Conservation (phyloP, 1,140 invertebrate species). For the Orius insidiosus region DNA sequence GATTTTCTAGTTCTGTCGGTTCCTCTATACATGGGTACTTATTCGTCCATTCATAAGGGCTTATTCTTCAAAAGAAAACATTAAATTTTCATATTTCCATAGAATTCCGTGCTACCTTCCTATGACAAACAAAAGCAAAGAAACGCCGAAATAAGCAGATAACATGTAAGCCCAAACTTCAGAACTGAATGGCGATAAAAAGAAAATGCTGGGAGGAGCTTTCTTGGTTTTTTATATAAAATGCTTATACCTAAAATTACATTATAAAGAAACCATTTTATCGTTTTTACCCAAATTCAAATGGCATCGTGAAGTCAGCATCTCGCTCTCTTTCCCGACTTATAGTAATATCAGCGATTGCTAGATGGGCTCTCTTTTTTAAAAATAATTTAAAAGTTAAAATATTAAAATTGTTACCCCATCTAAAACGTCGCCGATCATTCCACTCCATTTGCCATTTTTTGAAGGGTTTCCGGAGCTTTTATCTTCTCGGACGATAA, state of each 20-base stretch:
- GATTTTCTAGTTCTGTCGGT: conserved; percentile 46
- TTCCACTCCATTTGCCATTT: conserved; percentile 54
- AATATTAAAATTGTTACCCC: conserved; percentile 30
- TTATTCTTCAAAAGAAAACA: conserved; percentile 18
- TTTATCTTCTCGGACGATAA: conserved; percentile 53
- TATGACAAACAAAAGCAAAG: conserved; percentile 59
- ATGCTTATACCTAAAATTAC: conserved; percentile 53
- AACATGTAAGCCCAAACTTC: conserved; percentile 67
- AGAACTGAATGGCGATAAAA: conserved; percentile 70
- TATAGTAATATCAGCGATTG: conserved; percentile 82
- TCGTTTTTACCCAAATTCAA: conserved; percentile 77
- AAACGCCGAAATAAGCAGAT: conserved; percentile 56
- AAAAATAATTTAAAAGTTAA: not conserved
- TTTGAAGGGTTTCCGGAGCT: conserved; percentile 43
- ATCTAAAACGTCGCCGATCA: conserved; percentile 65
- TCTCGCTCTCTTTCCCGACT: conserved; percentile 64
- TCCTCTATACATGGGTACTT: conserved; percentile 55
- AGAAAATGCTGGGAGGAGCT: conserved; percentile 63
- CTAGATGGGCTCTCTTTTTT: conserved; percentile 83
- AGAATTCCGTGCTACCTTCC: conserved; percentile 37
- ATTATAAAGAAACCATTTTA: not conserved
- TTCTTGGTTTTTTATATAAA: conserved; percentile 63
- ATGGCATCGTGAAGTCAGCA: conserved; percentile 82
- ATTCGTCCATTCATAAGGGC: conserved; percentile 57
- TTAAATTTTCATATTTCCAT: not conserved